Conservation (phyloP, 2,888 invertebrate species). For the Cheilosia impressa region DNA sequence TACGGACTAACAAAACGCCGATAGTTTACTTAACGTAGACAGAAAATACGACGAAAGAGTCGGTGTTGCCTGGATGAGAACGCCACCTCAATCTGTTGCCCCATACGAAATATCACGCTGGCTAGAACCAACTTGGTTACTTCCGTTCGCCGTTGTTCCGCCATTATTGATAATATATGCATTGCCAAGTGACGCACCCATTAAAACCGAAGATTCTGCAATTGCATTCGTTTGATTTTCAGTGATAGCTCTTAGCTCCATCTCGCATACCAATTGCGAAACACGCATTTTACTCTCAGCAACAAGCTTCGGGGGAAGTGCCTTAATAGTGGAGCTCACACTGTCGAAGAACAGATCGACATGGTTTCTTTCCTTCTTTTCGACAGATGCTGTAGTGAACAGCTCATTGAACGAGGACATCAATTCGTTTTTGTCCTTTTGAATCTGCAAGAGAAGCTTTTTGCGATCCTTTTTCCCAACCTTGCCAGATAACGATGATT, state of each 20-base stretch:
- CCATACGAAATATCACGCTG: conserved; percentile 55
- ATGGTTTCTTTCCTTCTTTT: conserved; percentile 79
- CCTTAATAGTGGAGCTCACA: conserved; percentile 78
- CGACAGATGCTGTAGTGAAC: conserved; percentile 63
- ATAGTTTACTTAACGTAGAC: no score
- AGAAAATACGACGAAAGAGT: no score
- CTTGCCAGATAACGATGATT: background rate
- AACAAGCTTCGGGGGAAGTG: conserved; percentile 77
- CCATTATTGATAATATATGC: conserved; percentile 60
- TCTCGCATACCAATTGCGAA: conserved; percentile 77
- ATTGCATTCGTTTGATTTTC: conserved; percentile 63
- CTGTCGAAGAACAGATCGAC: conserved; percentile 79
- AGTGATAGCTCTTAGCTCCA: conserved; percentile 77
- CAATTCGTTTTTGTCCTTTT: conserved; percentile 81
- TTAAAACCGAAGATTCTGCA: conserved; percentile 45
- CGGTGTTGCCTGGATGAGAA: no score
- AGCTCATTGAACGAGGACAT: conserved; percentile 82
- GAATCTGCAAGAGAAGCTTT: conserved; percentile 79
- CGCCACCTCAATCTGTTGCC: conserved; percentile 25
- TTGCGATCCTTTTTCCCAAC: conserved; percentile 78
- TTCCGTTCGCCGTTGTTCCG: conserved; percentile 16
- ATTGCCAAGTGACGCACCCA: conserved; percentile 35
- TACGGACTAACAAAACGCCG: no score
- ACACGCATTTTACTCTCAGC: conserved; percentile 78
- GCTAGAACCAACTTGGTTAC: conserved; percentile 68